Percentiles rank a stretch among this genome's conserved stretches.
Evolutionary conservation across 2,797 vertebrate species (phyloP).

Genomic region (Gymnocypris eckloni): DNA sequence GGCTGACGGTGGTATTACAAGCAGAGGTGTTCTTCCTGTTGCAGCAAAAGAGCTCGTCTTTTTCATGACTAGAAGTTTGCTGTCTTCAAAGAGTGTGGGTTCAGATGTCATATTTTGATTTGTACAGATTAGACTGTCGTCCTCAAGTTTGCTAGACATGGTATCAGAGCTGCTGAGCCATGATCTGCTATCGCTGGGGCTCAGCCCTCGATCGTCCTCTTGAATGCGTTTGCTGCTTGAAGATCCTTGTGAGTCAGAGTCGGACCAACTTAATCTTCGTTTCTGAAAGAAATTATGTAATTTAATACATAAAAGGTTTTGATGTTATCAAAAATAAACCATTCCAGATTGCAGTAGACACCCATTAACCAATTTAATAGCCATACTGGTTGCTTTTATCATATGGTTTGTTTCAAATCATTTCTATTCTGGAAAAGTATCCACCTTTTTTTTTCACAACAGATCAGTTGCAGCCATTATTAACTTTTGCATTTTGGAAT

Average conservation of each 20-base stretch:
- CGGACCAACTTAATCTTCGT: slow-evolving; percentile 75
- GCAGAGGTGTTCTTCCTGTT: slow-evolving; percentile 40
- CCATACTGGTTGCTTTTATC: not conserved
- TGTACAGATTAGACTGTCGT: slow-evolving; percentile 5
- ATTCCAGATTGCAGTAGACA: not conserved
- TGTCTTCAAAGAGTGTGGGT: slow-evolving; percentile 36
- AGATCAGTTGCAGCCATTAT: too few species aligned
- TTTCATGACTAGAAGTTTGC: not conserved
- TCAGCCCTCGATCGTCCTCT: slow-evolving; percentile 42
- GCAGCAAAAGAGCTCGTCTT: not conserved
- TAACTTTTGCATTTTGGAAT: too few species aligned
- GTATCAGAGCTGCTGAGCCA: slow-evolving; percentile 43
- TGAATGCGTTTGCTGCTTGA: slow-evolving; percentile 57
- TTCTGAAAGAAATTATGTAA: slow-evolving; percentile 65
- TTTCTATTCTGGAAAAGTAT: too few species aligned
- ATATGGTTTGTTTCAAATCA: not conserved
- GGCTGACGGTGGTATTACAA: slow-evolving; percentile 50
- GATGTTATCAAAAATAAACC: not conserved
- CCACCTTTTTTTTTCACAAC: too few species aligned
- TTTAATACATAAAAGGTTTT: not conserved
- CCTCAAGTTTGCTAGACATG: slow-evolving; percentile 50
- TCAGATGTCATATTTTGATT: slow-evolving; percentile 28
- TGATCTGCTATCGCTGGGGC: slow-evolving; percentile 39
- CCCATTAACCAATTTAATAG: not conserved
- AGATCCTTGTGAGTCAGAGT: slow-evolving; percentile 61